phyloP scores from a whole-genome alignment of 2,113 vertebrate genomes.

The Hirundichthys speculiger region DNA sequence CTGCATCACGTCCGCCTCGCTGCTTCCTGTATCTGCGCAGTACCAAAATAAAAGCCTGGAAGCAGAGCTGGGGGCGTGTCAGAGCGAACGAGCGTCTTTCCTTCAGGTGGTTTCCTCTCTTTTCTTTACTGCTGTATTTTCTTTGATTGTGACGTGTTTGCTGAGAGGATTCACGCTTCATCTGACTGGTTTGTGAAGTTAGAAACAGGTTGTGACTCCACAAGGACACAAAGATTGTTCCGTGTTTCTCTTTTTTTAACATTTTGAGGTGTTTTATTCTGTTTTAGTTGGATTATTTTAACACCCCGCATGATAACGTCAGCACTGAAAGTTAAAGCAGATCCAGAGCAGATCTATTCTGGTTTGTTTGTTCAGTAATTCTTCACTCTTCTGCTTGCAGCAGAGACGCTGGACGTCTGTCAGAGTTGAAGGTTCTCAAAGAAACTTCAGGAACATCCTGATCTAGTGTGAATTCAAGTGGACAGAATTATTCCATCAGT shows the following conservation, averaged over 20 bases:
- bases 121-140: neutral
- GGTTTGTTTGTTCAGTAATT: too few relatives aligned
- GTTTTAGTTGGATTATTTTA: slow-evolving; percentile 2
- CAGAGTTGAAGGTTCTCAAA: too few relatives aligned
- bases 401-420: too few relatives aligned
- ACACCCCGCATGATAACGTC: too few relatives aligned
- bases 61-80: neutral
- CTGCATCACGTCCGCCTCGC: slow-evolving; percentile 28
- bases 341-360: too few relatives aligned
- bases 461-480: too few relatives aligned
- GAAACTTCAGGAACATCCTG: too few relatives aligned
- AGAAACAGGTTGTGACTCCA: slow-evolving; percentile 53
- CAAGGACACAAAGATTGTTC: slow-evolving; percentile 68
- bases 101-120: slow-evolving; percentile 13
- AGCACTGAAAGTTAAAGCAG: too few relatives aligned
- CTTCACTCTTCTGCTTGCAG: too few relatives aligned
- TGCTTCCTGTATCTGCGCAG: slow-evolving; percentile 45
- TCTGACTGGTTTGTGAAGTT: slow-evolving; percentile 53
- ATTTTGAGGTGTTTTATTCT: slow-evolving; percentile 42
- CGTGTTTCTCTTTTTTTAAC: slow-evolving; percentile 37
- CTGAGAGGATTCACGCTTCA: slow-evolving; percentile 23
- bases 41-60: slow-evolving; percentile 10
- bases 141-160: slow-evolving; percentile 23
- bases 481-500: too few relatives aligned
- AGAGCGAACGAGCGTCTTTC: slow-evolving; percentile 44